phyloP scores from a whole-genome alignment of 2,113 vertebrate genomes.

The Ia io region DNA sequence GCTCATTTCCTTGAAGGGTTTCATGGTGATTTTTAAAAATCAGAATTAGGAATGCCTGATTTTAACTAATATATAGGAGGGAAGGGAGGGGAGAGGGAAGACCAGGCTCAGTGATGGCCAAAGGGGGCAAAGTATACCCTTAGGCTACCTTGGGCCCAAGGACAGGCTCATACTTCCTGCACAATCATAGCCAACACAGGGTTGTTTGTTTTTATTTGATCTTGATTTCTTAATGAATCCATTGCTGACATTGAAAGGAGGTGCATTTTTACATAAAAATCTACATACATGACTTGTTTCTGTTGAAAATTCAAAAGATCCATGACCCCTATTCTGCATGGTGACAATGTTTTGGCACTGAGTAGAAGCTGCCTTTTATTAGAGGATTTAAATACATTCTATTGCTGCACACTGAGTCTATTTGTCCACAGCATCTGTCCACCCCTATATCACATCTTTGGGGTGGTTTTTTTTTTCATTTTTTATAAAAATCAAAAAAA shows the following conservation, averaged over 20 bases:
- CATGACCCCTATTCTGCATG: background rate
- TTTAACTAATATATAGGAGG: background rate
- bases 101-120: background rate
- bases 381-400: background rate
- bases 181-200: background rate
- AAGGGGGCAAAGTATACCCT: background rate
- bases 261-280: background rate
- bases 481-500: no score
- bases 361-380: background rate
- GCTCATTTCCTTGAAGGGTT: background rate
- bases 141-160: background rate
- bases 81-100: background rate
- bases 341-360: background rate
- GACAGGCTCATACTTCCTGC: background rate
- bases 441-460: background rate
- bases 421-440: background rate
- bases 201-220: background rate
- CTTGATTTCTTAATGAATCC: constrained; percentile 9
- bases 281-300: background rate
- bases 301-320: background rate
- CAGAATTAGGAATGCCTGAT: background rate
- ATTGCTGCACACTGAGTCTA: background rate
- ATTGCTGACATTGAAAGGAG: background rate
- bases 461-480: background rate
- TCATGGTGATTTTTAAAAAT: background rate